A percentile compares a stretch with the other conserved stretches of the same genome.
Evolutionary conservation across 2,888 invertebrate species (phyloP).

Genomic region (Conops quadrifasciatus): DNA sequence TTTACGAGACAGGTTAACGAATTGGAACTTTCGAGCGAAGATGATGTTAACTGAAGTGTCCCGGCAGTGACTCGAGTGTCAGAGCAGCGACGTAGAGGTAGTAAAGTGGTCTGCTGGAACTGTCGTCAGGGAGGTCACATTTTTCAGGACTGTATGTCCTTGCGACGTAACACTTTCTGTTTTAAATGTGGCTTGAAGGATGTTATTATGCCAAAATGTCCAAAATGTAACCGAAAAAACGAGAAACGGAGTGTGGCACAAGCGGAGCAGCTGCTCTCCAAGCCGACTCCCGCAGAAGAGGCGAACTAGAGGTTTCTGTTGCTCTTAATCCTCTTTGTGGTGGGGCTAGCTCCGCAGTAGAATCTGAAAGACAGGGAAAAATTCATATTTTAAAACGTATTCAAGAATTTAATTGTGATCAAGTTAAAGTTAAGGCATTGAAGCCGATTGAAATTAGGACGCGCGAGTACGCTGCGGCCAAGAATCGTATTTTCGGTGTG

Average conservation of each 20-base stretch:
- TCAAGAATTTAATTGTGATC: too few relatives aligned
- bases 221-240: background rate
- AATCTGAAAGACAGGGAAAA: too few relatives aligned
- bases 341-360: too few relatives aligned
- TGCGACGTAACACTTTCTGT: conserved; percentile 14
- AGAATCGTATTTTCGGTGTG: too few relatives aligned
- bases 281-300: background rate
- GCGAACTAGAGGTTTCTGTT: background rate
- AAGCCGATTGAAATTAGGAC: too few relatives aligned
- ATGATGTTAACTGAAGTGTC: background rate
- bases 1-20: background rate
- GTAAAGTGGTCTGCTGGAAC: conserved; percentile 10
- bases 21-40: background rate
- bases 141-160: conserved; percentile 8
- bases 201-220: background rate
- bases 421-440: too few relatives aligned
- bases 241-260: background rate
- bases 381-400: too few relatives aligned
- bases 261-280: conserved; percentile 1
- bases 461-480: too few relatives aligned
- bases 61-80: background rate
- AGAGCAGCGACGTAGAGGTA: background rate
- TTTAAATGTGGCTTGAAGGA: conserved; percentile 16
- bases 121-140: background rate
- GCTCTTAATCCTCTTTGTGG: too few relatives aligned